Evolutionary conservation across 2,888 invertebrate species (phyloP), one percentile per base, ranked within the genome.

Genomic region (Rhaphigaster nebulosa): DNA sequence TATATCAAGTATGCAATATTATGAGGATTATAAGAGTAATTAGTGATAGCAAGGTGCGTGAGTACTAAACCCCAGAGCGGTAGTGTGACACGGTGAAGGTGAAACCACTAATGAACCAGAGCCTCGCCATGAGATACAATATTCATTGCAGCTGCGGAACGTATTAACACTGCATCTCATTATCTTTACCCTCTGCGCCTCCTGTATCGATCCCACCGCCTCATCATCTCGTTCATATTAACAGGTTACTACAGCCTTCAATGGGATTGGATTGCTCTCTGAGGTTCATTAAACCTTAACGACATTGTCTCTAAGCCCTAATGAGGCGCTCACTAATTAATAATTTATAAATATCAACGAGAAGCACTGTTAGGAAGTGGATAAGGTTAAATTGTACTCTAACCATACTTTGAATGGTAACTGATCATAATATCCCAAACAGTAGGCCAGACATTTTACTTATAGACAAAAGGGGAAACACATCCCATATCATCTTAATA

Each of bases 101-200:
- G 34, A 76, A 38, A 38, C 34, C 70, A 38, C 70, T 76, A 76
- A 76, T 76, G 70, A 76, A 76, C 20, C 70, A 76, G 34, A 76
- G 4, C 1, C 20, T 3, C 5, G 2, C 15, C 29, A 38, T 23
- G 70, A 38, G 70, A 76, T 76, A 76, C 70, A 76, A 76, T 76
- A 76, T 76, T 76, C 70, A 76, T 76, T 76, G 70, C 70, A 76
- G 34, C 70, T 23, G 70, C 70, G 70, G 70, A 38, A 38, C 20
- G 70, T 76, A 76, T 76, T 76, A 76, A 76, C 70, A 38, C 70
- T 76, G 70, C 70, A 76, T 76, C 70, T 76, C 70, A 76, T 76
- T 76, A 76, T 29, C 60, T n/a, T 10, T n/a, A 70, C n/a, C 6
- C 70, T 65, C 15, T 54, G 15, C 12, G 52, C 18, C 1, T 5